Evolutionary conservation across 30 jellyfish, hydroid and myxozoan species (phyloP).

Genomic region (Pelagia noctiluca): DNA sequence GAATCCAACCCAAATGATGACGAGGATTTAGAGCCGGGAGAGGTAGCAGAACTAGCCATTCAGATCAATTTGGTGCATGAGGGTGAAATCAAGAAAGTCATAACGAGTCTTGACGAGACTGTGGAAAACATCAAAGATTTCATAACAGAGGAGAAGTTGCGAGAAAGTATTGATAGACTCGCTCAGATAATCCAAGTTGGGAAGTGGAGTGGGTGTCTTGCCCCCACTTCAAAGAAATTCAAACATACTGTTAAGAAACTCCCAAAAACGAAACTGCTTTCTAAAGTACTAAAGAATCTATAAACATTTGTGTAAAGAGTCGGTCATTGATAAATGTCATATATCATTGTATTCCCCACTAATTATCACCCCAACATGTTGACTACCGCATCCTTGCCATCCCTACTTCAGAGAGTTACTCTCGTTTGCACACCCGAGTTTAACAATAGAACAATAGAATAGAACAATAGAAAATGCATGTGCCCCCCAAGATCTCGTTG

Average conservation of each 20-base stretch:
- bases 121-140: slow-evolving; percentile 40
- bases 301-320: neutral
- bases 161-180: slow-evolving; percentile 76
- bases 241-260: slow-evolving; percentile 58
- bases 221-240: slow-evolving; percentile 59
- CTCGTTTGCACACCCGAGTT: too few relatives aligned
- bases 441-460: too few relatives aligned
- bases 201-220: slow-evolving; percentile 83
- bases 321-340: neutral
- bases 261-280: slow-evolving; percentile 67
- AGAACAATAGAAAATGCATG: too few relatives aligned
- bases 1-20: slow-evolving; percentile 64
- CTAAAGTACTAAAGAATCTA: slow-evolving; percentile 53
- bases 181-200: slow-evolving; percentile 78
- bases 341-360: too few relatives aligned
- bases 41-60: slow-evolving; percentile 73
- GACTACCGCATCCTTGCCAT: too few relatives aligned
- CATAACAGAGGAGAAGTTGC: slow-evolving; percentile 58
- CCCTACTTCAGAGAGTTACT: too few relatives aligned
- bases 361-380: too few relatives aligned
- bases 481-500: too few relatives aligned
- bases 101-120: slow-evolving; percentile 55
- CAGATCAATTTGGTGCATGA: slow-evolving; percentile 53
- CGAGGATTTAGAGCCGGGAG: slow-evolving; percentile 96
- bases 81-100: slow-evolving; percentile 43